Base-by-base conservation (phyloP, 2,797 vertebrate genomes). In the Pangasius djambal region DNA sequence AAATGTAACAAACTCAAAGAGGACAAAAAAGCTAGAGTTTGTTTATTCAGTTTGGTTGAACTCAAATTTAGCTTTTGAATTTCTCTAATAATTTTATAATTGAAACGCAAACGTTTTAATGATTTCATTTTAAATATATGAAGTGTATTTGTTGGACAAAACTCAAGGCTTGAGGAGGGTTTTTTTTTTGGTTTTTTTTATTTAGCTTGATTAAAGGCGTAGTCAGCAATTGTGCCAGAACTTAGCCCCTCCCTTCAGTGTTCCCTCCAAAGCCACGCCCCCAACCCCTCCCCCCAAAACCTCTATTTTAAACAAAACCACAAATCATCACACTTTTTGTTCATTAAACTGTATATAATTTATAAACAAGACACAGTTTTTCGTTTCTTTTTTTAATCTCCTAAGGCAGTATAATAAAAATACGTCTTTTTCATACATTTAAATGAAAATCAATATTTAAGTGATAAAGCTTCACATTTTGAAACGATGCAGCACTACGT, bases 401-500 rank as follows among this genome's bases (percentile, higher is more conserved):
- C 48, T 52, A 31, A 78, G 7, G 28, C 74, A 50, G 5, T 0
- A 52, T 13, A n/a, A 74, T 44, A 25, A 74, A 22, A 52, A 28
- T n/a, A 77, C 15, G 8, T 16, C 2, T 8, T 48, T 48, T 8
- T 48, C 44, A 48, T 48, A 48, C 44, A 25, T 50, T 31, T 55
- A n/a, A 79, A 55, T 78, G 48, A 57, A 79, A 79, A 57, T 55
- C 75, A 55, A 55, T 78, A 79, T n/a, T 57, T 18, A 34, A 79
- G 8, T 57, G 16, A 55, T 79, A 18, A 75, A 57, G 50, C 77
- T 57, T 79, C 34, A 8, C 28, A 31, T 52, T 52, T 31, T n/a
- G 75, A 34, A n/a, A 77, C 10, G 44, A 77, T n/a, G 74, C 44
- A 15, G 25, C n/a, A 7, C 6, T 79, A 22, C 28, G 8, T 15